A percentile compares a stretch with the other conserved stretches of the same genome.
These are phyloP conservation scores for Cecidostiba fungosa DNA, from an alignment of 2,888 invertebrate species.

Conservation along the genomic window DNA sequence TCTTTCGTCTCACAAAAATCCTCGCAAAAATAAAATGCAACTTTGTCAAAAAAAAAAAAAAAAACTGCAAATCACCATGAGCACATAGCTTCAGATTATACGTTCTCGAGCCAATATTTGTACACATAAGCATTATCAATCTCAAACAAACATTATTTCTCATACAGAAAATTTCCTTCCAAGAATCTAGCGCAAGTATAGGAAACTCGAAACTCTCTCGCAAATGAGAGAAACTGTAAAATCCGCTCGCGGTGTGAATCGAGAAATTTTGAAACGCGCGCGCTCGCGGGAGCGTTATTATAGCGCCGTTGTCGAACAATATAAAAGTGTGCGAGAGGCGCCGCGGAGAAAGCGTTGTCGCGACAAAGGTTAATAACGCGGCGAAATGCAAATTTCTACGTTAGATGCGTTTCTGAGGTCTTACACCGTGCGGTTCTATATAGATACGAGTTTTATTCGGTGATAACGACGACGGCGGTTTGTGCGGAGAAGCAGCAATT, in stretches of 20 bases:
- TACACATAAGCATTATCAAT: not conserved
- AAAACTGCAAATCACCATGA: conserved; percentile 3
- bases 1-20: too few relatives aligned
- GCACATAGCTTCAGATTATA: not conserved
- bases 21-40: too few relatives aligned
- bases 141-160: not conserved
- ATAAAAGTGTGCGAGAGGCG: not conserved
- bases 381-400: not conserved
- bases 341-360: conserved; percentile 10
- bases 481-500: not conserved
- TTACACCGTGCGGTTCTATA: not conserved
- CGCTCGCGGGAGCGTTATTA: not conserved
- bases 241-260: not conserved
- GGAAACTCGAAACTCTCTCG: not conserved
- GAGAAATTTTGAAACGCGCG: conserved; percentile 5
- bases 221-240: not conserved
- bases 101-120: not conserved
- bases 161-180: not conserved
- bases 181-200: not conserved
- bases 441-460: not conserved
- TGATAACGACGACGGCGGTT: not conserved
- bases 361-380: conserved; percentile 34
- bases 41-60: too few relatives aligned
- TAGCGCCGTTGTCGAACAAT: not conserved
- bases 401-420: conserved; percentile 16